phyloP scores from a whole-genome alignment of 2,888 invertebrate genomes.

The Drosophila kanekoi region DNA sequence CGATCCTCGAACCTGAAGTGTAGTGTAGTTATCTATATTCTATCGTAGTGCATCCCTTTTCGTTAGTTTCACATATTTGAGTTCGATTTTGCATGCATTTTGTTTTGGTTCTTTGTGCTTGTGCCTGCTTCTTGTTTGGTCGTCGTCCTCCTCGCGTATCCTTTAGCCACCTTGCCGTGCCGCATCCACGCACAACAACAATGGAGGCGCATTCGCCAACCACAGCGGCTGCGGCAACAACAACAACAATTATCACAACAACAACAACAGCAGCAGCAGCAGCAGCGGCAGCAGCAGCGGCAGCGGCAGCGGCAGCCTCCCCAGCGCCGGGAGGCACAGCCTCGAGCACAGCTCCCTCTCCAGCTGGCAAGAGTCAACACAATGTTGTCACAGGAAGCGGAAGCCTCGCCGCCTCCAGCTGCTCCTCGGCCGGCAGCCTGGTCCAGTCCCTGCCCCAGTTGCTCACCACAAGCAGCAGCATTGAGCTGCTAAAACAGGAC shows the following conservation, averaged over 20 bases:
- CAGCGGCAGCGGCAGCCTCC: constrained; percentile 27
- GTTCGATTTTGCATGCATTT: constrained; percentile 59
- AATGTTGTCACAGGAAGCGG: constrained; percentile 54
- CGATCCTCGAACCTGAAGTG: constrained; percentile 18
- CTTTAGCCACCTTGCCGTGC: neutral
- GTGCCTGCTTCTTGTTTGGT: constrained; percentile 48
- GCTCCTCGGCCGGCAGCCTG: constrained; percentile 40
- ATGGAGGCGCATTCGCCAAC: constrained; percentile 63
- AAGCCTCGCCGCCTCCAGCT: constrained; percentile 48
- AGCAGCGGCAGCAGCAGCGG: constrained; percentile 23
- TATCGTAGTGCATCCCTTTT: constrained; percentile 24
- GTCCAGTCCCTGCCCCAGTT: constrained; percentile 48
- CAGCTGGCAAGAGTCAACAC: constrained; percentile 40
- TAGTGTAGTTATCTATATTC: constrained; percentile 14
- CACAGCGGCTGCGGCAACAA: constrained; percentile 35
- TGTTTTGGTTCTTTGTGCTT: constrained; percentile 59
- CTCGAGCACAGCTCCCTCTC: constrained; percentile 43
- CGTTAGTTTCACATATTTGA: constrained; percentile 8
- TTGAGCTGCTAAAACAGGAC: constrained; percentile 68
- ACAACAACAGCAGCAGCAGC: constrained; percentile 19
- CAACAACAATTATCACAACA: constrained; percentile 40
- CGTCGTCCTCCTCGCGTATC: constrained; percentile 25
- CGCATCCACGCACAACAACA: constrained; percentile 48
- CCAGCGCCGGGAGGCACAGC: constrained; percentile 23
- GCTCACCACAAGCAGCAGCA: constrained; percentile 57